Evolutionary conservation across 1,140 invertebrate genomes (phyloP), one percentile per base, ranked within the genome.

Genomic region (Lordiphosa collinella): DNA sequence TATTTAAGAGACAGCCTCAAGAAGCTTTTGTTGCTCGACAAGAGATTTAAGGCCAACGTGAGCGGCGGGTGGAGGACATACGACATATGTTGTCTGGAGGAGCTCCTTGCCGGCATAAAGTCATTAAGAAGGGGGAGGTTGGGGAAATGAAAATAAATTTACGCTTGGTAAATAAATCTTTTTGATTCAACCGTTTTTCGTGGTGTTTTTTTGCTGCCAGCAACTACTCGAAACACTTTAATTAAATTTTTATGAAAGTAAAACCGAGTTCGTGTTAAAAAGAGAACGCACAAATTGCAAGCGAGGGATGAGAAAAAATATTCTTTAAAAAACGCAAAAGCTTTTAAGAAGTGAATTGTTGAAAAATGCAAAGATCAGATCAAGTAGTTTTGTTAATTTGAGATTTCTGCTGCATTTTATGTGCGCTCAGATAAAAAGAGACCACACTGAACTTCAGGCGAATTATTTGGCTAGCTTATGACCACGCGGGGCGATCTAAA

Each of bases 151-250:
- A 80, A 82, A 79, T 79, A 79, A 80, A 82, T 80, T 80, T 80
- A 61, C 76, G 78, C 71, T 82, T 59, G 76, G 76, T 80, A 82
- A 80, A 80, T 80, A 80, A 80, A 80, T 80, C 75, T 82, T 62
- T 82, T 79, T 80, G 75, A 79, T 79, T 80, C 78, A 59, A 25
- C 59, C 18, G 47, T 51, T 34, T 37, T 14, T 38, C 12, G 32
- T 16, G 2, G 22, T 9, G 22, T 53, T 14, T 54, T 37, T 14
- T 57, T 31, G 40, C 11, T 31, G 22, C 25, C 25, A 29, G 25
- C 25, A 59, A 67, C 54, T 78, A 79, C 47, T 59, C 50, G 43
- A 66, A 64, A 79, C 79, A 68, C 74, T 78, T 78, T 80, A 80
- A 78, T 78, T 78, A 74, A 80, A 80, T 80, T 78, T 80, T 51